Conservation (phyloP, 1,140 invertebrate genomes). For the Drosophila subobscura region DNA sequence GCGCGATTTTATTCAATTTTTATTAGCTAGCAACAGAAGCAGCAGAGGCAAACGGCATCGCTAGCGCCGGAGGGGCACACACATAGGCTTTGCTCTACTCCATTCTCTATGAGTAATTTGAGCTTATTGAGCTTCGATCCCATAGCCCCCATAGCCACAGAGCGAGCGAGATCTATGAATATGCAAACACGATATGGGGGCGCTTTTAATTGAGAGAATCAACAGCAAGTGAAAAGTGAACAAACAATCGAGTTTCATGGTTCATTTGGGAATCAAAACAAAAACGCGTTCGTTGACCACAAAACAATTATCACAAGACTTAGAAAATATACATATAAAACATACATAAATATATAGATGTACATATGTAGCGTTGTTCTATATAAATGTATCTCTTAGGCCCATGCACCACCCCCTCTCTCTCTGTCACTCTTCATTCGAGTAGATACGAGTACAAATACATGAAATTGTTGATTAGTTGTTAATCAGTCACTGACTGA, state of each 20-base stretch:
- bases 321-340: no score
- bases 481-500: slow-evolving; percentile 44
- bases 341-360: no score
- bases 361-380: no score
- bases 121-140: slow-evolving; percentile 43
- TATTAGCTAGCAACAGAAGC: slow-evolving; percentile 57
- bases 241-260: neutral
- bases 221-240: slow-evolving; percentile 6
- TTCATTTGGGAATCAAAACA: neutral
- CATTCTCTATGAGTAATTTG: slow-evolving; percentile 40
- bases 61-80: slow-evolving; percentile 3
- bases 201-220: slow-evolving; percentile 38
- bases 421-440: neutral
- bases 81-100: no score
- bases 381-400: no score
- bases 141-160: slow-evolving; percentile 1
- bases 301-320: slow-evolving; percentile 15
- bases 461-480: slow-evolving; percentile 42
- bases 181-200: slow-evolving; percentile 31
- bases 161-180: slow-evolving; percentile 14
- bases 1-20: slow-evolving; percentile 81
- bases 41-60: neutral
- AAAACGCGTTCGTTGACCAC: slow-evolving; percentile 2
- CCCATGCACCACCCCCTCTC: no score
- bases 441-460: neutral